These are phyloP conservation scores for Apostichopus japonicus DNA, from an alignment of 35 echinoderm and acorn worm genomes.

Conservation along the genomic window DNA sequence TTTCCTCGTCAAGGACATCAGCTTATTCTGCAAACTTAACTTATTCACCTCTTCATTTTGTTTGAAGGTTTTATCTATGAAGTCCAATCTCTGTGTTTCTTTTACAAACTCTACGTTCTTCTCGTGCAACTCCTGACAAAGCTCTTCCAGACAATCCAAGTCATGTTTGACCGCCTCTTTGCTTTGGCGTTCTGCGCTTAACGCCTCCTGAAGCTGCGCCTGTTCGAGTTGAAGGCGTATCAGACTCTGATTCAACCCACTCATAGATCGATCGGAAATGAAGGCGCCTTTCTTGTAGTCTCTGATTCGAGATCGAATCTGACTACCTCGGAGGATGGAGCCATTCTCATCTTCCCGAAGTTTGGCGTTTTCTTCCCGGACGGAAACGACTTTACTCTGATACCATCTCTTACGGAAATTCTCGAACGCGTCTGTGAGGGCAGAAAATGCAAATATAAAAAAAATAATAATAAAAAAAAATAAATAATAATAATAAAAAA, in stretches of 20 bases:
- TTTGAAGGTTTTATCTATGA: slow-evolving; percentile 33
- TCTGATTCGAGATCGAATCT: slow-evolving; percentile 34
- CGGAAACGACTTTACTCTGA: background rate
- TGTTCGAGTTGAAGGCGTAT: slow-evolving; percentile 29
- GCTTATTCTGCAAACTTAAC: slow-evolving; percentile 26
- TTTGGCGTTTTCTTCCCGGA: slow-evolving; percentile 17
- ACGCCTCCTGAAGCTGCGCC: slow-evolving; percentile 24
- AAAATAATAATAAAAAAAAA: too few relatives aligned
- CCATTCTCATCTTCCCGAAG: slow-evolving; percentile 16
- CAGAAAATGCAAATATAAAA: background rate
- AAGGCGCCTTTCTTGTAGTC: slow-evolving; percentile 51
- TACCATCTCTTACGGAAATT: slow-evolving; percentile 41
- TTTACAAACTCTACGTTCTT: slow-evolving; percentile 46
- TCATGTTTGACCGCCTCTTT: slow-evolving; percentile 42
- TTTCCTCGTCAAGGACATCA: slow-evolving; percentile 32
- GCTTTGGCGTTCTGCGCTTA: slow-evolving; percentile 12
- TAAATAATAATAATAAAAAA: too few relatives aligned
- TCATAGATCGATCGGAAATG: slow-evolving; percentile 32
- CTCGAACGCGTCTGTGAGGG: background rate
- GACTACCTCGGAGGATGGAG: slow-evolving; percentile 26
- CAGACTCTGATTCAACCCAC: slow-evolving; percentile 34
- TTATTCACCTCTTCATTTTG: slow-evolving; percentile 51
- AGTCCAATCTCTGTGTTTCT: slow-evolving; percentile 30
- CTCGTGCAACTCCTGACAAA: slow-evolving; percentile 44
- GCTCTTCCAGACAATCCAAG: slow-evolving; percentile 41